Evolutionary conservation across 2,888 invertebrate species (phyloP).

Genomic region (Kuschelorhynchus macadamiae): DNA sequence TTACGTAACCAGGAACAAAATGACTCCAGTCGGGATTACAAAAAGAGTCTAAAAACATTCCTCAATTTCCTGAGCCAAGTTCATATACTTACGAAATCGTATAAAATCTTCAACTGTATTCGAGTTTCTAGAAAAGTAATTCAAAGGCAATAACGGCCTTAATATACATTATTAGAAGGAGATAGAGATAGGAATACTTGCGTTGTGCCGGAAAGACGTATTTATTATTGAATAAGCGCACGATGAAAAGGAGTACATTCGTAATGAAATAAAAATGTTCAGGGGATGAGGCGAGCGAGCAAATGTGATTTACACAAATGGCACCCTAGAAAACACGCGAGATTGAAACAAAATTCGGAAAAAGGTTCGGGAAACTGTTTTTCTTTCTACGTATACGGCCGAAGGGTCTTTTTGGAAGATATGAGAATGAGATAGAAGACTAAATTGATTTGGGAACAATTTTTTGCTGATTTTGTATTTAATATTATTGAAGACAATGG

Average conservation of each 20-base stretch:
- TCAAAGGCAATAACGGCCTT: conserved; percentile 43
- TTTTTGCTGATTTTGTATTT: conserved; percentile 37
- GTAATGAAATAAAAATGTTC: conserved; percentile 49
- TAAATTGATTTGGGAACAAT: conserved; percentile 32
- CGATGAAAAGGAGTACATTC: conserved; percentile 50
- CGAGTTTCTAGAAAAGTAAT: conserved; percentile 39
- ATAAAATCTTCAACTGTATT: conserved; percentile 35
- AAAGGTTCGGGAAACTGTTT: conserved; percentile 44
- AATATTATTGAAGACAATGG: too few species aligned
- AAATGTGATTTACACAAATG: conserved; percentile 52
- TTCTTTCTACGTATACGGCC: conserved; percentile 33
- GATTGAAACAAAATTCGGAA: conserved; percentile 47
- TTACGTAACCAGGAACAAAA: too few species aligned
- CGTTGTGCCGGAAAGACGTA: conserved; percentile 44
- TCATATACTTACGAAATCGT: conserved; percentile 31
- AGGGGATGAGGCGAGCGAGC: conserved; percentile 43
- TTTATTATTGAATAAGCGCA: conserved; percentile 50
- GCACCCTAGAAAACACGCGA: conserved; percentile 46
- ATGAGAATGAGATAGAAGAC: conserved; percentile 23
- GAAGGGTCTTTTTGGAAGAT: conserved; percentile 16
- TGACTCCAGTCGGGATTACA: background rate
- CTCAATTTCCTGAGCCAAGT: conserved; percentile 19
- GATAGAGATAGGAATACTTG: conserved; percentile 36
- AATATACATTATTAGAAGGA: conserved; percentile 45
- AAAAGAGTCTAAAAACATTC: conserved; percentile 12